phyloP scores from a whole-genome alignment of 2,113 vertebrate genomes.

The Sander vitreus region DNA sequence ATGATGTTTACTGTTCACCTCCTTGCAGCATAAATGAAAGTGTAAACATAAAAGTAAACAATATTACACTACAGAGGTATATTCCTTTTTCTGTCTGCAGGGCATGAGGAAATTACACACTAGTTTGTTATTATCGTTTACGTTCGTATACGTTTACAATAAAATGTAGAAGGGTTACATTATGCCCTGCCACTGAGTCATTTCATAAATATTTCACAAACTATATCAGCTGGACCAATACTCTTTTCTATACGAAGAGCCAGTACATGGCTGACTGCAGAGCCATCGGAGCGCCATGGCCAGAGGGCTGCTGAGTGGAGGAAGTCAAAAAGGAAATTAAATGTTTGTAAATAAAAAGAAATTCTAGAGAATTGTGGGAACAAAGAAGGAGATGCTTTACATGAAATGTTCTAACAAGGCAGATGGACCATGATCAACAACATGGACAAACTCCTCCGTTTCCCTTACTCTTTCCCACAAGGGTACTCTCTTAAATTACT shows the following conservation, averaged over 20 bases:
- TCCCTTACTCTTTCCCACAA: neutral
- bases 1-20: neutral
- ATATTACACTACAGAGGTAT: neutral
- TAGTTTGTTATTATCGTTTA: neutral
- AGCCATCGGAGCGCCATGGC: neutral
- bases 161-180: neutral
- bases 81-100: neutral
- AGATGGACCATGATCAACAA: slow-evolving; percentile 4
- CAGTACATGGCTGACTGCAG: slow-evolving; percentile 12
- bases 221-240: neutral
- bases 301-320: neutral
- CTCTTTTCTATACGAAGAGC: neutral
- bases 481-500: too few species aligned
- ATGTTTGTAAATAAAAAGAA: slow-evolving; percentile 12
- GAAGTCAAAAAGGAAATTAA: slow-evolving; percentile 32
- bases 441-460: neutral
- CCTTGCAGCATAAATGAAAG: neutral
- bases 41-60: neutral
- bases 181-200: neutral
- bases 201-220: slow-evolving; percentile 13
- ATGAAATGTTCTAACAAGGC: slow-evolving; percentile 24
- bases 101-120: neutral
- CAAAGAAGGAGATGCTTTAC: slow-evolving; percentile 17
- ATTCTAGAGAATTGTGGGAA: neutral
- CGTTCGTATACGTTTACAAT: neutral